phyloP scores from a whole-genome alignment of 2,113 vertebrate genomes.

The Serinus canaria region DNA sequence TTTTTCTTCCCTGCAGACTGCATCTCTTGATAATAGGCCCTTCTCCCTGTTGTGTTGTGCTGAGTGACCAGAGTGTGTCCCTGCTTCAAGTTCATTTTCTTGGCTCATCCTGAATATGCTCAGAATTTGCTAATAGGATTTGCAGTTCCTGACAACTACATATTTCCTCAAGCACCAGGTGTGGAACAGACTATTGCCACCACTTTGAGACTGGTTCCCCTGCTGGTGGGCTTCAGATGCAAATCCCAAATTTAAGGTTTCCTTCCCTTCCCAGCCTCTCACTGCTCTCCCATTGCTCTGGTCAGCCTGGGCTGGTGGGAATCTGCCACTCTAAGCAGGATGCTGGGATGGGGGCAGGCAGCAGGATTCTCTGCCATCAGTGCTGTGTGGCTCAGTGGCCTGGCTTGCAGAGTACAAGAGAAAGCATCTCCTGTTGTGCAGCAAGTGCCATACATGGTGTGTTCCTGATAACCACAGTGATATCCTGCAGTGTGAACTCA shows the following conservation, averaged over 20 bases:
- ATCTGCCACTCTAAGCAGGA: not conserved
- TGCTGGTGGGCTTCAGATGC: not conserved
- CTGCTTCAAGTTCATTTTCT: not conserved
- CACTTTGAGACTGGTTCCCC: not conserved
- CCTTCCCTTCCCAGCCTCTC: not conserved
- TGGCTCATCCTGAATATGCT: not conserved
- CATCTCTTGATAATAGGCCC: not conserved
- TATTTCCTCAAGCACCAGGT: not conserved
- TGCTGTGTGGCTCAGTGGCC: accelerated
- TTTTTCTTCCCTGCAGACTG: not conserved
- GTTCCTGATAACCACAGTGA: not conserved
- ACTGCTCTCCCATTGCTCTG: accelerated
- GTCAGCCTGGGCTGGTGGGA: not conserved
- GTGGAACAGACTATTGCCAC: not conserved
- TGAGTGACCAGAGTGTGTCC: not conserved
- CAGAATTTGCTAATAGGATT: not conserved
- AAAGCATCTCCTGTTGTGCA: not conserved
- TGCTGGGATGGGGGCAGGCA: not conserved
- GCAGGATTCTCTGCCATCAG: not conserved
- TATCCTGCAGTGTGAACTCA: not conserved
- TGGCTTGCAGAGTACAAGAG: not conserved
- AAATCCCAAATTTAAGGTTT: not conserved
- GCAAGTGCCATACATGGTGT: not conserved
- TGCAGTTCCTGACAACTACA: not conserved
- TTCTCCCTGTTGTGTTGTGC: not conserved